Evolutionary conservation across 2,888 invertebrate genomes (phyloP).

Genomic region (Bellardia bayeri): DNA sequence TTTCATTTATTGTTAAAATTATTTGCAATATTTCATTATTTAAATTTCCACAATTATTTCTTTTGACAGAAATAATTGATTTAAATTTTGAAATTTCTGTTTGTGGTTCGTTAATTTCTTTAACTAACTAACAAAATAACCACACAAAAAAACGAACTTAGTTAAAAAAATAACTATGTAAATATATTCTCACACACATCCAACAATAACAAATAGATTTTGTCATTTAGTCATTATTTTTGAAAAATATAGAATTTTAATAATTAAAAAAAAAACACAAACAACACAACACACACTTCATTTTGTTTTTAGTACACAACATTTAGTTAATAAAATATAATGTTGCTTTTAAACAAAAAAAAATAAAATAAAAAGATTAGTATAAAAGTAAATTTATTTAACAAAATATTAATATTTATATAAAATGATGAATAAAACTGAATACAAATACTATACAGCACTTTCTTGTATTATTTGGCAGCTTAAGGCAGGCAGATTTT

Average conservation of each 20-base stretch:
- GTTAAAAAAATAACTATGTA: no score
- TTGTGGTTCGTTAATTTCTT: constrained; percentile 28
- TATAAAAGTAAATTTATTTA: constrained; percentile 14
- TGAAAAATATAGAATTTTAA: constrained; percentile 6
- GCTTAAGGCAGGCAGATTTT: constrained; percentile 51
- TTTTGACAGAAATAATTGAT: constrained; percentile 45
- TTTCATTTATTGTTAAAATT: background rate
- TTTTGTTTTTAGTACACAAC: constrained; percentile 57
- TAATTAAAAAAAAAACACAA: constrained; percentile 40
- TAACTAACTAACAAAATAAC: constrained; percentile 27
- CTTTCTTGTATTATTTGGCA: constrained; percentile 56
- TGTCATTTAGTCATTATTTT: background rate
- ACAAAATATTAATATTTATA: constrained; percentile 9
- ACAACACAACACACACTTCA: constrained; percentile 65
- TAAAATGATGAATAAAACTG: constrained; percentile 3
- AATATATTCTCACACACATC: constrained; percentile 9
- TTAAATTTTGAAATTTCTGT: constrained; percentile 42
- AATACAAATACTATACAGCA: constrained; percentile 36
- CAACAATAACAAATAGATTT: background rate
- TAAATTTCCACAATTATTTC: constrained; percentile 55
- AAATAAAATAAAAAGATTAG: background rate
- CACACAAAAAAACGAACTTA: background rate
- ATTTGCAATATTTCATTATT: constrained; percentile 19
- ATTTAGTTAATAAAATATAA: constrained; percentile 18
- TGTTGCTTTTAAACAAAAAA: background rate